phyloP scores from a whole-genome alignment of 2,113 vertebrate species.

The Pampusana beccarii region DNA sequence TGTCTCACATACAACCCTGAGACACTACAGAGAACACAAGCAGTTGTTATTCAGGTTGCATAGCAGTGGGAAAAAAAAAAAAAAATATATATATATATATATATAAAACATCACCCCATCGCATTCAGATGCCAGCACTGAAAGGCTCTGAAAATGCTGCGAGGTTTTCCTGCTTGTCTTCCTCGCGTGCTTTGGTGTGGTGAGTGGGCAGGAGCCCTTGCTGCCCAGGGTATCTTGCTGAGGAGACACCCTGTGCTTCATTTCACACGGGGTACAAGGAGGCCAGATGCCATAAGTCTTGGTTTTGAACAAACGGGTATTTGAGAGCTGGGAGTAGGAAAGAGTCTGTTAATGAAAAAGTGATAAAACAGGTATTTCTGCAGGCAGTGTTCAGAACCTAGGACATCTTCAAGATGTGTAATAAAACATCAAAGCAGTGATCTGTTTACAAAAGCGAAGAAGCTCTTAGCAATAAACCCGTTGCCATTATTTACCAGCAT shows the following conservation, averaged over 20 bases:
- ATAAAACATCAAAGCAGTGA: background rate
- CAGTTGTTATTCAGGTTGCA: background rate
- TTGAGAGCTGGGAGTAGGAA: background rate
- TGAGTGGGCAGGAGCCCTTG: background rate
- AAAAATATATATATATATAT: no score
- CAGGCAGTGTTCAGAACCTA: background rate
- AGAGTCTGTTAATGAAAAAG: background rate
- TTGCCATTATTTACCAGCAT: background rate
- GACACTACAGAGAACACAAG: background rate
- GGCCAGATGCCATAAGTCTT: background rate
- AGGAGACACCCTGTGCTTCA: background rate
- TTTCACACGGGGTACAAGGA: background rate
- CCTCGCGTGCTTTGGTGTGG: background rate
- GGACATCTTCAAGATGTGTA: background rate
- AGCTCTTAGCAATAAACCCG: background rate
- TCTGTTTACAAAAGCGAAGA: background rate
- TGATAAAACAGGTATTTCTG: background rate
- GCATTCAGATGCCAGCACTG: background rate
- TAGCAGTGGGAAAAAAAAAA: background rate
- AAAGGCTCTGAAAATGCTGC: background rate
- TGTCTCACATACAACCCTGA: background rate
- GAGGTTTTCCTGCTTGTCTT: background rate
- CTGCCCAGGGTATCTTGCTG: background rate
- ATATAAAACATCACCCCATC: background rate
- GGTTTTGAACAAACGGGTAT: background rate